Base-by-base conservation (phyloP, 2,113 vertebrate genomes). In the Pungitius pungitius region DNA sequence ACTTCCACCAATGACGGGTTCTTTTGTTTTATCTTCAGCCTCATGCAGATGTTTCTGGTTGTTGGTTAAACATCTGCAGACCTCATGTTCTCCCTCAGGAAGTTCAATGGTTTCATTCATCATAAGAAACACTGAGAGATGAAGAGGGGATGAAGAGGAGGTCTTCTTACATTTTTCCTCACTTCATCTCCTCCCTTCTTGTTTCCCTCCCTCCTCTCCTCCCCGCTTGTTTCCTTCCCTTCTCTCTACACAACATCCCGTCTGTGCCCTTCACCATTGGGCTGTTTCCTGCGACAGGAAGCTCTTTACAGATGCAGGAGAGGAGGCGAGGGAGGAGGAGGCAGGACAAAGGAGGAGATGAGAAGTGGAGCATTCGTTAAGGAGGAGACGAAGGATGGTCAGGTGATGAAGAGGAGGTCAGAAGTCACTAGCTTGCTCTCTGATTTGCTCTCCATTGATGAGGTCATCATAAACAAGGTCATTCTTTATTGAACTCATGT, bases 221-320 rank as follows among this genome's bases (percentile, higher is more conserved):
- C 20, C 20, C 9, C 47, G 8, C 20, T 12, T 9, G 8, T 22
- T n/a, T 22, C 9, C 20, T 22, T 9, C 1, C 20, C 20, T 49
- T 18, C 8, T 1, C 6, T 20, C 18, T 2, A 2, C 17, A 8
- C 17, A 47, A 70, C 68, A 76, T 87, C 82, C 85, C 74, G 75
- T 68, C 15, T 70, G 73, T 74, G 82, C 56, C 72, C 76, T 76
- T 54, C 68, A 73, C 43, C 81, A 58, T 70, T 45, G 26, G 39
- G 18, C 59, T 39, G 39, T 66, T 84, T 87, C 86, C 86, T 70
- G 80, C 2, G 1, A 35, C 80, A 81, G 86, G 86, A 87, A 87
- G 26, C 70, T 54, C 1, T 27, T 37, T 49, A 49, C 71, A 66
- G 40, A 75, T 26, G 60, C 18, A 61, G 64, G 30, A 60, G 55